Evolutionary conservation across 2,113 vertebrate species (phyloP).

Genomic region (Ovis canadensis): DNA sequence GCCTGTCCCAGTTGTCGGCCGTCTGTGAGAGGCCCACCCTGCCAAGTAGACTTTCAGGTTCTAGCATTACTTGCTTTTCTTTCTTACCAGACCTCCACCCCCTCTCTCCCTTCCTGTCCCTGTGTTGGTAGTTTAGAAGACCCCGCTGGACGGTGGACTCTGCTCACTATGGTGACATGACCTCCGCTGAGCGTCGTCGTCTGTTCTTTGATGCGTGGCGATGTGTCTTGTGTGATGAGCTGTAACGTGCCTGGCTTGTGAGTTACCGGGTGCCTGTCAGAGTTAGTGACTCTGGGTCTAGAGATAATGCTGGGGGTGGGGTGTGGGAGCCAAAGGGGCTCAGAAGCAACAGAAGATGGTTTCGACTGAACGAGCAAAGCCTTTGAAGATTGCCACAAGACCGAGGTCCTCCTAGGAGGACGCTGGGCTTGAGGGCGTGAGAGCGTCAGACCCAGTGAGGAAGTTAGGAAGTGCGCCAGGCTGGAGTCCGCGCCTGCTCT

Average conservation of each 20-base stretch:
- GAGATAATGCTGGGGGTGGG: not conserved
- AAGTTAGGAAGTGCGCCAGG: not conserved
- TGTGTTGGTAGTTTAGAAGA: conserved; percentile 43
- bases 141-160: conserved; percentile 22
- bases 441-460: not conserved
- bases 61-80: not conserved
- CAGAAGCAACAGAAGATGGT: not conserved
- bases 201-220: not conserved
- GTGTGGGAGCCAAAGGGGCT: not conserved
- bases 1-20: not conserved
- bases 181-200: not conserved
- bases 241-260: not conserved
- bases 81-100: not conserved
- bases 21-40: not conserved
- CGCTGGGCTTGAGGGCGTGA: not conserved
- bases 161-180: not conserved
- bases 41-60: not conserved
- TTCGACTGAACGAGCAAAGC: not conserved
- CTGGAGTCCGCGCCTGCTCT: not conserved
- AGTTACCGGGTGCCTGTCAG: not conserved
- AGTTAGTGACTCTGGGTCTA: not conserved
- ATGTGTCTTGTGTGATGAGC: not conserved
- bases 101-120: conserved; percentile 11
- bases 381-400: not conserved
- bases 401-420: not conserved